phyloP scores from a whole-genome alignment of 1,140 invertebrate genomes.

The Trachymyrmex septentrionalis region DNA sequence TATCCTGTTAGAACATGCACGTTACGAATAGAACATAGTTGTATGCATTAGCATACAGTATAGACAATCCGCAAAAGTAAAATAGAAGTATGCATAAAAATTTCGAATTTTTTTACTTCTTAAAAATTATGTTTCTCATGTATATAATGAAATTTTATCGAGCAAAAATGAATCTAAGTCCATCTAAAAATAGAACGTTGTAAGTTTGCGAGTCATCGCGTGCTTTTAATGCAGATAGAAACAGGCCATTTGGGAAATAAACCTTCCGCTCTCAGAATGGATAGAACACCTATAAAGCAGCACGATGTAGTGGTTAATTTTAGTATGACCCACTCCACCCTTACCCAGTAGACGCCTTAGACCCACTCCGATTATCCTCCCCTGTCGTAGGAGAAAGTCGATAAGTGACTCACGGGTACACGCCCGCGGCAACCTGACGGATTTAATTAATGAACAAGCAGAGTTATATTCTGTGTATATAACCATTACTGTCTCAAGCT shows the following conservation, averaged over 20 bases:
- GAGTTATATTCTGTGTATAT: not conserved
- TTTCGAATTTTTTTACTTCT: not conserved
- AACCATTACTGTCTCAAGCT: not conserved
- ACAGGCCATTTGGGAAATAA: not conserved
- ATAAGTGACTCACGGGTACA: constrained; percentile 78
- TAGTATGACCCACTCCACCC: constrained; percentile 53
- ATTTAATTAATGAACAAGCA: constrained; percentile 44
- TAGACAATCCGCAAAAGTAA: not conserved
- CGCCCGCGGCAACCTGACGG: constrained; percentile 60
- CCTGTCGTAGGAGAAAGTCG: constrained; percentile 76
- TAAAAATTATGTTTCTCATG: not conserved
- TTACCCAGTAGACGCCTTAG: constrained; percentile 34
- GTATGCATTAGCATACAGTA: no score
- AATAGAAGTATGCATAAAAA: not conserved
- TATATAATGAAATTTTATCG: not conserved
- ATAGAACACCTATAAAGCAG: constrained; percentile 16
- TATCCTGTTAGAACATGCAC: constrained; percentile 15
- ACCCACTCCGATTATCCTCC: constrained; percentile 58
- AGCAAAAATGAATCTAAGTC: not conserved
- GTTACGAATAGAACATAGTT: not conserved
- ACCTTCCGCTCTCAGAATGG: not conserved
- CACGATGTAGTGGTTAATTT: constrained; percentile 8
- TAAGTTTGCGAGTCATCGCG: not conserved
- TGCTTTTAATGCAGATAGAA: not conserved
- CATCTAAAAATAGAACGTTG: not conserved